Evolutionary conservation across 2,113 vertebrate genomes (phyloP), one percentile per base, ranked within the genome.

Genomic region (Sinocyclocheilus grahami): DNA sequence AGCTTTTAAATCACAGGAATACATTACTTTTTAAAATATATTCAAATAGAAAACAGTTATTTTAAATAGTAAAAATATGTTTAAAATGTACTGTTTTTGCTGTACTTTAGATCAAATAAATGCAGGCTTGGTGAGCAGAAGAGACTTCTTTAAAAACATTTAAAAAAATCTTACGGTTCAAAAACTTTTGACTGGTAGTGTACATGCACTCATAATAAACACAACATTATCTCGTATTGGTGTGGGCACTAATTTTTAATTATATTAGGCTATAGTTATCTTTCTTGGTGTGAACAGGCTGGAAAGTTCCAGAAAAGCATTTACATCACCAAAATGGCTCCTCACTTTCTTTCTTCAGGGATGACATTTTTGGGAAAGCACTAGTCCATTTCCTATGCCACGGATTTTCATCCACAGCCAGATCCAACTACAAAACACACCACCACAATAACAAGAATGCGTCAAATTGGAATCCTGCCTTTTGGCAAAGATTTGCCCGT

Each of bases 391-490:
- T 78, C 33, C 78, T 60, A 24, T 37, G 33, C 58, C 53, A 80
- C 3, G 8, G 72, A 72, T 69, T 79, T 60, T 71, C 79, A 85
- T 82, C 65, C 78, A 72, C 78, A 86, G 48, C 62, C 48, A 37
- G 48, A 75, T 63, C n/a, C 51, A 80, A 80, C 83, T 69, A 81
- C 83, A 83, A 76, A 81, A 48, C 63, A 72, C 46, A 24, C 24
- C 30, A 7, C 39, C 67, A 72, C 58, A 71, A 53, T 74, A 85
- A 85, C 69, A 83, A 77, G 12, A 62, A 53, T 71, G 55, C 69
- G 65, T 74, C 65, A 71, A 85, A 87, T 80, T 80, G 48, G 71
- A 85, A 83, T 79, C 85, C 84, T 82, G 82, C 71, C 86, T 81
- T 62, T 81, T 77, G 78, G 85, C 76, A 53, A 55, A 82, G 88